Percentiles rank a stretch among this genome's conserved stretches.
These are phyloP conservation scores for Urocynchramus pylzowi DNA, from an alignment of 2,113 vertebrate species.

Conservation along the genomic window DNA sequence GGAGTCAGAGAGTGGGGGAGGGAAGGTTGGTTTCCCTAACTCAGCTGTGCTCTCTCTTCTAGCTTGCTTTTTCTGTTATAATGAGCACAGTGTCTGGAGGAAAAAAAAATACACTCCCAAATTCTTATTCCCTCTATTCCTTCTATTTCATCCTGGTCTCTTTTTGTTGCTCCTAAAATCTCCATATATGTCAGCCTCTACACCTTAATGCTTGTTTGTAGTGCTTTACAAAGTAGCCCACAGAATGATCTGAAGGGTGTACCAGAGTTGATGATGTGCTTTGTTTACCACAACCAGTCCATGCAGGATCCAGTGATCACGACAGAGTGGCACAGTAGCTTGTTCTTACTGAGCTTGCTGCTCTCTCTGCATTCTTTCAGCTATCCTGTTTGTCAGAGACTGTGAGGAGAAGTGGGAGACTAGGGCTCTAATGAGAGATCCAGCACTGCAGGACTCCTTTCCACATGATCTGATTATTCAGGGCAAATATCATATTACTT, in stretches of 20 bases:
- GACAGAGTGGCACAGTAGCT: background rate
- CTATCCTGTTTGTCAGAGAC: background rate
- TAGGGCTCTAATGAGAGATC: background rate
- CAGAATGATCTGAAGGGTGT: background rate
- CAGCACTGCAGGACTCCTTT: background rate
- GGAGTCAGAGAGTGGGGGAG: background rate
- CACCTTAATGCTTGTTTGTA: background rate
- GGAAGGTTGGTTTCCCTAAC: background rate
- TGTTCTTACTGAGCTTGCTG: background rate
- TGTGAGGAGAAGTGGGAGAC: background rate
- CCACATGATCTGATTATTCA: background rate
- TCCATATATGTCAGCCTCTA: background rate
- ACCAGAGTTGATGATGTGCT: background rate
- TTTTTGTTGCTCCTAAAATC: background rate
- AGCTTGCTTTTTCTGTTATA: background rate
- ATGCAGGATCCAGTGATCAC: background rate
- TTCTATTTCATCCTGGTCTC: background rate
- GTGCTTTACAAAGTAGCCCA: background rate
- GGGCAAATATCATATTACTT: background rate
- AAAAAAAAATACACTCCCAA: background rate
- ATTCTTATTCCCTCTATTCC: background rate
- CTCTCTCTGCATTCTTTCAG: background rate
- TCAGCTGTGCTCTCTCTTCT: background rate
- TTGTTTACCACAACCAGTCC: background rate
- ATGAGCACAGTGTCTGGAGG: rapidly evolving